These are phyloP conservation scores for Ypsolopha sequella DNA, from an alignment of 2,888 invertebrate genomes.

Conservation along the genomic window DNA sequence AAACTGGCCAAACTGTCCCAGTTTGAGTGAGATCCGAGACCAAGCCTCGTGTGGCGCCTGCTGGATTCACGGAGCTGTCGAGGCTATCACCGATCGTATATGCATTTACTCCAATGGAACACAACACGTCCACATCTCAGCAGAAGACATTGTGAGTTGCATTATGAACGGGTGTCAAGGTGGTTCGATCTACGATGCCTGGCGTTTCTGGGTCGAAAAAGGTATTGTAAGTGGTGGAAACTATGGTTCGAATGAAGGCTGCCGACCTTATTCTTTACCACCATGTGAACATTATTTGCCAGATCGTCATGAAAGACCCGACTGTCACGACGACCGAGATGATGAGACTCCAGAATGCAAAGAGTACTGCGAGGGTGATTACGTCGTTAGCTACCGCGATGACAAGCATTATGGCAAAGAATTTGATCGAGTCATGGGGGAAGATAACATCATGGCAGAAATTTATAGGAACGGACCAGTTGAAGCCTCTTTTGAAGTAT, in stretches of 20 bases:
- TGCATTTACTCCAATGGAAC: conserved; percentile 79
- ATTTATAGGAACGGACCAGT: conserved; percentile 84
- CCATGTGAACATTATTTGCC: conserved; percentile 86
- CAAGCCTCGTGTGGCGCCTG: conserved; percentile 89
- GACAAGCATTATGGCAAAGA: conserved; percentile 78
- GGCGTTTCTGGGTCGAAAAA: conserved; percentile 79
- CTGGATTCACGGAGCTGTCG: conserved; percentile 87
- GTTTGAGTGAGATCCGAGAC: conserved; percentile 78
- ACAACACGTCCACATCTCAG: conserved; percentile 74
- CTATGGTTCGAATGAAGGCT: conserved; percentile 77
- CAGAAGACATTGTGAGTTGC: conserved; percentile 81
- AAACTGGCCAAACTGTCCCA: conserved; percentile 82
- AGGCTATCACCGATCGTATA: conserved; percentile 83
- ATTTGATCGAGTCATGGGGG: conserved; percentile 65
- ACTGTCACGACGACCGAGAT: conserved; percentile 67
- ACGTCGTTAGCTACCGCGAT: conserved; percentile 70
- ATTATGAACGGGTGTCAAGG: conserved; percentile 78
- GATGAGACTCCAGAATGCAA: conserved; percentile 78
- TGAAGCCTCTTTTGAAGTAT: conserved; percentile 83
- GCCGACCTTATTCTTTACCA: conserved; percentile 80
- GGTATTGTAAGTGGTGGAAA: conserved; percentile 86
- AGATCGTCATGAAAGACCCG: conserved; percentile 54
- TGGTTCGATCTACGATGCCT: conserved; percentile 76
- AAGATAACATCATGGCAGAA: conserved; percentile 76
- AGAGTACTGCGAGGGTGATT: conserved; percentile 70